A percentile compares a stretch with the other conserved stretches of the same genome.
Evolutionary conservation across 1,140 invertebrate species (phyloP).

Genomic region (Acromyrmex echinatior): DNA sequence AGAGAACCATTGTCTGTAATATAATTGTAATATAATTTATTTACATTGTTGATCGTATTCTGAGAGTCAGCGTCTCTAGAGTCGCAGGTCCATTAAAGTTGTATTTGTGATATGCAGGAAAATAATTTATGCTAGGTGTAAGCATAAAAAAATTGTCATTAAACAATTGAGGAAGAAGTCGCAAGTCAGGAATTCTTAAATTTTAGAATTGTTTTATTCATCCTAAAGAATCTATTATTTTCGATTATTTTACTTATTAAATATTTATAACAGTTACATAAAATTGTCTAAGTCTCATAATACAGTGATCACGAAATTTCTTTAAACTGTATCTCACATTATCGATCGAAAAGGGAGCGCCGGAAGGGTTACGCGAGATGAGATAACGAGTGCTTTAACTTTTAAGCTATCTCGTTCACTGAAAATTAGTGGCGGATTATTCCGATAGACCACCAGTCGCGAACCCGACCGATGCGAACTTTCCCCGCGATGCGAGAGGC

Average conservation of each 20-base stretch:
- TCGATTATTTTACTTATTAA: neutral
- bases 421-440: slow-evolving; percentile 71
- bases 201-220: neutral
- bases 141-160: neutral
- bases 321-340: neutral
- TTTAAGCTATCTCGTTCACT: slow-evolving; percentile 33
- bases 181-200: neutral
- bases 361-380: slow-evolving; percentile 1
- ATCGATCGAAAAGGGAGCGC: neutral
- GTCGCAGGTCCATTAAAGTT: neutral
- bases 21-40: neutral
- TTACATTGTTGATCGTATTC: neutral
- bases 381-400: slow-evolving; percentile 24
- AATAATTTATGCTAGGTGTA: neutral
- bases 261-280: neutral
- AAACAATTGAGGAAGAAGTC: neutral
- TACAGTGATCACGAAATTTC: neutral
- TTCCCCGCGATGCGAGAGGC: slow-evolving; percentile 44
- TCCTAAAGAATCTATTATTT: neutral
- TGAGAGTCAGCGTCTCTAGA: neutral
- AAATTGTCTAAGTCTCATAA: neutral
- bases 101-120: neutral
- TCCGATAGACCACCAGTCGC: slow-evolving; percentile 65
- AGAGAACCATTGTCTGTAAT: neutral
- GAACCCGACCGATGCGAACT: slow-evolving; percentile 68